Evolutionary conservation across 1,140 invertebrate species (phyloP), one percentile per base, ranked within the genome.

Genomic region (Lepidotrigona ventralis): DNA sequence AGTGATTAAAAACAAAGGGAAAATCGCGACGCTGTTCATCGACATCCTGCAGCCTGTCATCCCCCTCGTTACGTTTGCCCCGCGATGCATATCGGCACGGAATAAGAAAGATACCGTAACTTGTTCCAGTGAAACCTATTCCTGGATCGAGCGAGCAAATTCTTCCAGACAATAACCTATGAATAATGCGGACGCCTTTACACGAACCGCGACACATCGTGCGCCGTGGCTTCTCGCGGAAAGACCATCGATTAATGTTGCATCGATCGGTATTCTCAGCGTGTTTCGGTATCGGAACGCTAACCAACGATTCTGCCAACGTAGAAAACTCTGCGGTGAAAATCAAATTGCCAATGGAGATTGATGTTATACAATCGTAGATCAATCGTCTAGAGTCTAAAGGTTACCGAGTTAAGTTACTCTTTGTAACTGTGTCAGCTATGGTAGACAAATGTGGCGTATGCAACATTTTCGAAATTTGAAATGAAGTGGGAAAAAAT

Each of bases 1-100:
- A 84, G 73, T 87, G 86, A 79, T 79, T 79, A 87, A 87, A 87
- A 84, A 87, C 85, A 87, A 87, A 87, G 71, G 85, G 21, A 78
- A 78, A 82, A 70, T 69, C 81, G 74, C 81, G 82, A 83, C 81
- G 54, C 39, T 70, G 81, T 69, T 83, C 66, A 83, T 79, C 75
- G 81, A 73, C 82, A 83, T 79, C 77, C 69, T 79, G 74, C 76
- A 23, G 29, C 17, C 82, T 72, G 69, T 58, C 74, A 71, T 63
- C 54, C 71, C 56, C 66, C 54, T 78, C 74, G 66, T 71, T 78
- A 63, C 46, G 46, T 78, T 46, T 26, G 74, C 5, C 46, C 6
- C 53, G 39, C 29, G 81, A 83, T 83, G 46, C 56, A 78, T 83
- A 83, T 83, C 81, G 12, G 39, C 9, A 33, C 11, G 46, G 46